Percentiles rank a stretch among this genome's conserved stretches.
Evolutionary conservation across 92 coral and sea anemone genomes (phyloP).

Genomic region (Muricea muricata): DNA sequence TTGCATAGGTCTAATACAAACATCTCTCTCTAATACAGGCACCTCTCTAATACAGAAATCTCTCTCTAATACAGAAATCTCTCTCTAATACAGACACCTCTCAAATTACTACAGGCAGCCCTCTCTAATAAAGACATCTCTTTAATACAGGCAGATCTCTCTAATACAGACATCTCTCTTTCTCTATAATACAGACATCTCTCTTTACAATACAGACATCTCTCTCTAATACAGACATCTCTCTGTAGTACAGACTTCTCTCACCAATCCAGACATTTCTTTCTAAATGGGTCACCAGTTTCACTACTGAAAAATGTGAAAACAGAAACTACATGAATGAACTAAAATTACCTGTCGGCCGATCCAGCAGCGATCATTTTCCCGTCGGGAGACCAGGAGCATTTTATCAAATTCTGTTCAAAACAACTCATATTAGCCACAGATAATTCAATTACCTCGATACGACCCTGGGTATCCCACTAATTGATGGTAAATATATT

Average conservation of each 20-base stretch:
- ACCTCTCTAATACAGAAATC: too few relatives aligned
- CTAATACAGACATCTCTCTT: too few relatives aligned
- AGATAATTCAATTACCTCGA: too few relatives aligned
- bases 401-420: conserved; percentile 84
- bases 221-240: neutral
- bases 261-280: neutral
- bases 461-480: too few relatives aligned
- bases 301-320: too few relatives aligned
- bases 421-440: conserved; percentile 5
- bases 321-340: too few relatives aligned
- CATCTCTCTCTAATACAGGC: neutral
- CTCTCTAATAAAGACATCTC: too few relatives aligned
- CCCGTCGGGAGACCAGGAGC: conserved; percentile 98
- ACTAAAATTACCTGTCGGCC: conserved; percentile 80
- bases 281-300: neutral
- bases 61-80: neutral
- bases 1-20: neutral
- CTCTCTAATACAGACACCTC: too few relatives aligned
- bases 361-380: conserved; percentile 97
- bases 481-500: too few relatives aligned
- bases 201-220: neutral
- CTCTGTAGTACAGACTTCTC: too few relatives aligned
- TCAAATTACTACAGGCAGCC: too few relatives aligned
- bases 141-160: neutral
- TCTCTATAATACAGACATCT: too few relatives aligned